phyloP scores from a whole-genome alignment of 2,113 vertebrate genomes.

The Entomyzon cyanotis region DNA sequence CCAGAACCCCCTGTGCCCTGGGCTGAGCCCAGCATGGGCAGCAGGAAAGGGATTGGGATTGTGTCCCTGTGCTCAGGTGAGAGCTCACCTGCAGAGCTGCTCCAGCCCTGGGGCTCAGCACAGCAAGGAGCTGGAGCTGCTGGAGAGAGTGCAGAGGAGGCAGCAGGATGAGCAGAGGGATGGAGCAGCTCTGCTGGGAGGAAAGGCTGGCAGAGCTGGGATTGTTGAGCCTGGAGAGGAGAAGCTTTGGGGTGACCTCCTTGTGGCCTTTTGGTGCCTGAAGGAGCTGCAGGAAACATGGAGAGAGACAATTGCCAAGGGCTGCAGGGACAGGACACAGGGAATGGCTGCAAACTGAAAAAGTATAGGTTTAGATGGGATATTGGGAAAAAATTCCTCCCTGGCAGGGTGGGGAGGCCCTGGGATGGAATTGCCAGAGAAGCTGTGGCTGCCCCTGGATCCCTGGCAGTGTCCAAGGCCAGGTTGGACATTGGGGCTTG shows the following conservation, averaged over 20 bases:
- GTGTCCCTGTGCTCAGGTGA: neutral
- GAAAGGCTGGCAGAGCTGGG: neutral
- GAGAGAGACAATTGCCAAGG: neutral
- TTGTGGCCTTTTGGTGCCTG: neutral
- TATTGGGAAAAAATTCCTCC: too few relatives aligned
- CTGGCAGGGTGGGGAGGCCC: too few relatives aligned
- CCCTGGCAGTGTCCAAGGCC: neutral
- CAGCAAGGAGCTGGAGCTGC: neutral
- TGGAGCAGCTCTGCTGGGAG: neutral
- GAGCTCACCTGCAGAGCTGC: neutral
- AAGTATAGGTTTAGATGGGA: neutral
- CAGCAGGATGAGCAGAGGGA: neutral
- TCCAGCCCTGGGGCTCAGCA: neutral
- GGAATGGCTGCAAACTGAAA: neutral
- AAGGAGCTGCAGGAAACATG: neutral
- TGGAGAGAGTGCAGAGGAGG: neutral
- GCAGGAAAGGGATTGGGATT: neutral
- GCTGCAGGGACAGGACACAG: neutral
- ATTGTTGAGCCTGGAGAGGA: neutral
- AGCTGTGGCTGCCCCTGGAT: neutral
- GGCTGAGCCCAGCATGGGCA: neutral
- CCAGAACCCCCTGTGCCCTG: neutral
- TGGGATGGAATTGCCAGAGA: neutral
- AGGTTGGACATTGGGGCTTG: neutral
- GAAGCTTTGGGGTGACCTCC: neutral